Percentiles rank a stretch among this genome's conserved stretches.
Evolutionary conservation across 2,888 invertebrate species (phyloP).

Genomic region (Lasius fuliginosus): DNA sequence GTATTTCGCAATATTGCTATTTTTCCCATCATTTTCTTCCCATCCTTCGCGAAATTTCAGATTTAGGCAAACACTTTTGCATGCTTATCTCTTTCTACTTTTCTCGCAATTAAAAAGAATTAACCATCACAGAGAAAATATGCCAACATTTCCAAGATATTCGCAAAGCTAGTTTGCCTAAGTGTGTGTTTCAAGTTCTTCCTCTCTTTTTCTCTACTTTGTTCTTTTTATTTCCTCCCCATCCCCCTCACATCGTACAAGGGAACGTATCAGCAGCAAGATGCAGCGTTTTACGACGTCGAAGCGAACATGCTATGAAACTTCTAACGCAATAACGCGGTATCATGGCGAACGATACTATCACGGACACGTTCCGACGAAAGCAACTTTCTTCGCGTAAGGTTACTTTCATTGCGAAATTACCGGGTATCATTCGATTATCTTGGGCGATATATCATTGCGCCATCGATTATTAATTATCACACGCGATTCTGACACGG

Average conservation of each 20-base stretch:
- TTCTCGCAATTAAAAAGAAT: not conserved
- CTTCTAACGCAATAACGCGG: constrained; percentile 20
- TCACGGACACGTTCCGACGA: constrained; percentile 1
- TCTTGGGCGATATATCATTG: constrained; percentile 33
- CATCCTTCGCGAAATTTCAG: not conserved
- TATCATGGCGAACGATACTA: constrained; percentile 7
- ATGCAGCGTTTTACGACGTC: constrained; percentile 17
- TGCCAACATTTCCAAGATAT: not conserved
- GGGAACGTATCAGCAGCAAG: constrained; percentile 42
- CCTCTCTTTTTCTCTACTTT: not conserved
- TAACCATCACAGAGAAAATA: not conserved
- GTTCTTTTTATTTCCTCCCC: not conserved
- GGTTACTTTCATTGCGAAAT: constrained; percentile 8
- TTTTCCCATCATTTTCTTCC: not conserved
- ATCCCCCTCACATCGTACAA: not conserved
- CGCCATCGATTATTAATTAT: constrained; percentile 36
- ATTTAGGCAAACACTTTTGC: not conserved
- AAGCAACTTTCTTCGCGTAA: not conserved
- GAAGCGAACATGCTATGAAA: constrained; percentile 14
- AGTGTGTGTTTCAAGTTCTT: not conserved
- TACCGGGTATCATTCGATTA: constrained; percentile 41
- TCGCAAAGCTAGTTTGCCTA: not conserved
- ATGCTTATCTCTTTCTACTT: not conserved
- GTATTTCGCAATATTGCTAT: constrained; percentile 9
- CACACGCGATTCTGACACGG: constrained; percentile 39